Conservation (phyloP, 1,140 invertebrate species). For the Euura saliciscinereae region DNA sequence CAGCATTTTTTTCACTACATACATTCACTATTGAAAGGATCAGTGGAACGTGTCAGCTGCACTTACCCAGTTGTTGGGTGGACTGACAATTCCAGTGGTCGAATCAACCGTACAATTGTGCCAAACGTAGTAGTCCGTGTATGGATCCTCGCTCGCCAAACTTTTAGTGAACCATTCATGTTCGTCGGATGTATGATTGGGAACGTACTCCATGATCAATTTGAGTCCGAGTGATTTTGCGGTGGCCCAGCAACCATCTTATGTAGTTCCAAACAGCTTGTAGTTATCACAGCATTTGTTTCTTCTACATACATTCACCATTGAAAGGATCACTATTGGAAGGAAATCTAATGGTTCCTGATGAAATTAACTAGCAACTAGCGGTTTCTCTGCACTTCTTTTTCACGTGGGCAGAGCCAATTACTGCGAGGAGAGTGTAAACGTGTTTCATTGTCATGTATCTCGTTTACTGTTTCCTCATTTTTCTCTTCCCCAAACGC, state of each 20-base stretch:
- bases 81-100: background rate
- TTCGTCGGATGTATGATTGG: slow-evolving; percentile 78
- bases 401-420: no score
- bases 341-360: no score
- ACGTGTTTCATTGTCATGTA: no score
- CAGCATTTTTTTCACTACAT: background rate
- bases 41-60: background rate
- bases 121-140: slow-evolving; percentile 46
- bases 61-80: background rate
- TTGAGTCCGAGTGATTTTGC: slow-evolving; percentile 52
- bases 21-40: background rate
- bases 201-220: slow-evolving; percentile 55
- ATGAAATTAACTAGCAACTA: no score
- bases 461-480: no score
- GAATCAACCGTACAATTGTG: background rate
- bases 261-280: background rate
- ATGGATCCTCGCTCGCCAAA: slow-evolving; percentile 58
- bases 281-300: no score
- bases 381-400: no score
- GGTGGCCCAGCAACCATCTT: slow-evolving; percentile 25
- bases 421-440: no score
- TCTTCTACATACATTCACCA: no score
- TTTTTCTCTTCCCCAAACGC: no score
- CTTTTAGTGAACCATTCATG: slow-evolving; percentile 78
- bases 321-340: no score